Evolutionary conservation across 2,797 vertebrate genomes (phyloP).

Genomic region (Halcyon chelicuti): DNA sequence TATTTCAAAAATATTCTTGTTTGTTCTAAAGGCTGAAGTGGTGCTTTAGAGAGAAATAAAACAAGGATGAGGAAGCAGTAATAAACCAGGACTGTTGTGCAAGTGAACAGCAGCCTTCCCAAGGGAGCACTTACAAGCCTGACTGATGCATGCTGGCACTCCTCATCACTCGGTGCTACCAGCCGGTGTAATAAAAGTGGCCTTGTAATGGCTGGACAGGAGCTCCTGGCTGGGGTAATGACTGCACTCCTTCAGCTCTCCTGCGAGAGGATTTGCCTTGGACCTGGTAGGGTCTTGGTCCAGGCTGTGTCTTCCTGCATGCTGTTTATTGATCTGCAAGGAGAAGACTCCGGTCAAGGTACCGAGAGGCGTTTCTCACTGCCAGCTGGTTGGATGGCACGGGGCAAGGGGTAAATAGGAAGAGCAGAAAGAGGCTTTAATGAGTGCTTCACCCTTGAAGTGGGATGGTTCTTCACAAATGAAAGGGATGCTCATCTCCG

Average conservation of each 20-base stretch:
- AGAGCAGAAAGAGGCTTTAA: not conserved
- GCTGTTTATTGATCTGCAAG: not conserved
- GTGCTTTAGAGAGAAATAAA: conserved; percentile 56
- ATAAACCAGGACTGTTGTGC: conserved; percentile 30
- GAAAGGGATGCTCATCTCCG: not conserved
- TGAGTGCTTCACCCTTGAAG: not conserved
- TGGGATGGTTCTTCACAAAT: not conserved
- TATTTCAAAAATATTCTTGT: conserved; percentile 8
- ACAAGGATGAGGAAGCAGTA: not conserved
- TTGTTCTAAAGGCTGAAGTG: conserved; percentile 43
- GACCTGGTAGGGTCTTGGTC: not conserved
- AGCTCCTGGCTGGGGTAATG: not conserved
- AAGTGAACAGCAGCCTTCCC: not conserved
- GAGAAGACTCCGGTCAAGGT: not conserved
- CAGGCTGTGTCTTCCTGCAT: not conserved
- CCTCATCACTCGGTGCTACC: not conserved
- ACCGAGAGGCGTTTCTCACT: not conserved
- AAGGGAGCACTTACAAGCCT: not conserved
- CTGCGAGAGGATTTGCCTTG: not conserved
- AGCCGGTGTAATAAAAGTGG: not conserved
- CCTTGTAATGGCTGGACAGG: not conserved
- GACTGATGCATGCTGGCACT: not conserved
- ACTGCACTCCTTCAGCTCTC: not conserved
- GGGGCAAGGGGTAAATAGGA: not conserved
- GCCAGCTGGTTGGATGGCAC: not conserved